These are phyloP conservation scores for Lutjanus erythropterus DNA, from an alignment of 2,113 vertebrate species.

Conservation along the genomic window DNA sequence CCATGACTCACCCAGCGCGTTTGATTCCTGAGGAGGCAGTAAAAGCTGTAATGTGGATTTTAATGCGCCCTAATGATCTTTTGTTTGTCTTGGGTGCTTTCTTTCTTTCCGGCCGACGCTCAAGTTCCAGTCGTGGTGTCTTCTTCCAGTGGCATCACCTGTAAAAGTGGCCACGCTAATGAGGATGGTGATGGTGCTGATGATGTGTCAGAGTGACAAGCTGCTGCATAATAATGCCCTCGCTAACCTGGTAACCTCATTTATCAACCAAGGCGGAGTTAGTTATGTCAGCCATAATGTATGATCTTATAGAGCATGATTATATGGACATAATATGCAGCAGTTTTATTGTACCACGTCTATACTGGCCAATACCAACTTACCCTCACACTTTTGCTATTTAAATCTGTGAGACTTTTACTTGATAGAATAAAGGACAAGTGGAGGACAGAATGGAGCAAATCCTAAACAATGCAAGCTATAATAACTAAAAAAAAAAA, in stretches of 20 bases:
- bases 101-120: neutral
- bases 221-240: conserved; percentile 32
- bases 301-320: conserved; percentile 21
- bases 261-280: conserved; percentile 6
- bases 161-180: conserved; percentile 56
- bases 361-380: neutral
- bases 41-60: conserved; percentile 82
- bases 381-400: neutral
- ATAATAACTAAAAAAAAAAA: too few species aligned
- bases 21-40: conserved; percentile 72
- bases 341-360: neutral
- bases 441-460: too few species aligned
- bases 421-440: neutral
- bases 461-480: too few species aligned
- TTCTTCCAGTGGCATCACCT: conserved; percentile 66
- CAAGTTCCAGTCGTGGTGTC: neutral
- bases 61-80: conserved; percentile 81
- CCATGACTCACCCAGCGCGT: conserved; percentile 72
- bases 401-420: neutral
- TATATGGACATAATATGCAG: neutral
- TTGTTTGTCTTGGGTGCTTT: conserved; percentile 58
- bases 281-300: conserved; percentile 19
- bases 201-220: conserved; percentile 51
- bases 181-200: conserved; percentile 50
- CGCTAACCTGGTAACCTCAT: conserved; percentile 69